Base-by-base conservation (phyloP, 2,888 invertebrate species). In the Phyllotreta striolata region DNA sequence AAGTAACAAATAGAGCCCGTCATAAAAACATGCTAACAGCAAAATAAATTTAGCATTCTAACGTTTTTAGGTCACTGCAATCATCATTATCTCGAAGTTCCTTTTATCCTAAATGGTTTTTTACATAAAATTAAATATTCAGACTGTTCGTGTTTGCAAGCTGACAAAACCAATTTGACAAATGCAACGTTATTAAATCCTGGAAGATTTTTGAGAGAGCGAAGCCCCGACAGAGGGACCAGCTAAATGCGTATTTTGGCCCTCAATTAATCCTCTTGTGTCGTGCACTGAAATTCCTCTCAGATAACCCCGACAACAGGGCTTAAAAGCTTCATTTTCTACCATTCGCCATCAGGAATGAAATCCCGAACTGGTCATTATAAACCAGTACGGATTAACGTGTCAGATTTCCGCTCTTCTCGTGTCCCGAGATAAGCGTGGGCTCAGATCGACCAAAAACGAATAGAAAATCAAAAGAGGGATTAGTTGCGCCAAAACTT, bases 251-350 rank as follows among this genome's bases (percentile, higher is more conserved):
- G 58, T 60, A 60, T 60, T 60, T 66, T 63, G 68, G 61, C 66
- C 70, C 62, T 62, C 68, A 62, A 64, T 73, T 72, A 73, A 72
- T 73, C 73, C 72, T 69, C 72, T 73, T 70, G 71, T 72, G 72
- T 70, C 68, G 69, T 68, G 70, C 69, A 66, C 70, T 71, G 66
- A 64, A 72, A 69, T 70, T 67, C 55, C 64, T 69, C 71, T 66
- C 67, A 68, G 72, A 73, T 73, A 69, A 69, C 69, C 65, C 67
- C 62, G 67, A 69, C 72, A 73, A 73, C 72, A 73, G 70, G 72
- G 69, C 68, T 73, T 72, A 71, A 70, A 59, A 61, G 69, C 66
- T 63, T 67, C 70, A 71, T 70, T 69, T 70, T 62, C 68, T 64
- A 66, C 67, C 66, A 67, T 70, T 69, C 64, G 59, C 64, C 67